Conservation (phyloP, 2,797 vertebrate genomes). For the Avahi laniger region DNA sequence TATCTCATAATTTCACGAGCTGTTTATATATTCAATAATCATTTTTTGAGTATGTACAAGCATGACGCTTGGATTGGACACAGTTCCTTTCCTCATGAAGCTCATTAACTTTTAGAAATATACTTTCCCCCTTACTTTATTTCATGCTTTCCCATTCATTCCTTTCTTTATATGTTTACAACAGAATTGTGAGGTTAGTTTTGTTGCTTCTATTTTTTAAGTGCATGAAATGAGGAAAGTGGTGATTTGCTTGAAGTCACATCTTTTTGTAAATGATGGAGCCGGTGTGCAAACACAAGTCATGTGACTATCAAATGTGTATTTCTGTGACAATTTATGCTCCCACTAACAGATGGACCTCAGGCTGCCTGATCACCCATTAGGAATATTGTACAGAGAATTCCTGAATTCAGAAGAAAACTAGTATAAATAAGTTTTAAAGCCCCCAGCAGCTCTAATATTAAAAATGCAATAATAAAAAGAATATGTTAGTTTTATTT, state of each 20-base stretch:
- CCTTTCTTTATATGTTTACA: neutral
- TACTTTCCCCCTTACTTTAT: no score
- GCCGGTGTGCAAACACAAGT: neutral
- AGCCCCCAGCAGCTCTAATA: neutral
- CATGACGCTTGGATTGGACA: rapidly evolving
- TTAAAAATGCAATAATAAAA: neutral
- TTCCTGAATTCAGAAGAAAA: neutral
- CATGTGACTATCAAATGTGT: neutral
- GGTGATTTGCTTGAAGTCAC: neutral
- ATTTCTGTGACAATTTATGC: neutral
- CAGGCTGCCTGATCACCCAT: neutral
- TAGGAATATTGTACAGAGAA: neutral
- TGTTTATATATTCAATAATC: rapidly evolving
- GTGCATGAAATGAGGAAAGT: neutral
- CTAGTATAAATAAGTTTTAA: neutral
- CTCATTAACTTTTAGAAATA: neutral
- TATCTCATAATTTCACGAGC: rapidly evolving
- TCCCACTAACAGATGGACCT: neutral
- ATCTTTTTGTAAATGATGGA: neutral
- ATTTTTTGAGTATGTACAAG: rapidly evolving
- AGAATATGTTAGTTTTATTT: neutral
- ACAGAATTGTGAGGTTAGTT: neutral
- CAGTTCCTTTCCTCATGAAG: neutral
- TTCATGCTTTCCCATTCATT: neutral
- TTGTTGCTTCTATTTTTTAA: neutral